Evolutionary conservation across 30 jellyfish, hydroid and myxozoan genomes (phyloP).

Genomic region (Aurelia sp.): DNA sequence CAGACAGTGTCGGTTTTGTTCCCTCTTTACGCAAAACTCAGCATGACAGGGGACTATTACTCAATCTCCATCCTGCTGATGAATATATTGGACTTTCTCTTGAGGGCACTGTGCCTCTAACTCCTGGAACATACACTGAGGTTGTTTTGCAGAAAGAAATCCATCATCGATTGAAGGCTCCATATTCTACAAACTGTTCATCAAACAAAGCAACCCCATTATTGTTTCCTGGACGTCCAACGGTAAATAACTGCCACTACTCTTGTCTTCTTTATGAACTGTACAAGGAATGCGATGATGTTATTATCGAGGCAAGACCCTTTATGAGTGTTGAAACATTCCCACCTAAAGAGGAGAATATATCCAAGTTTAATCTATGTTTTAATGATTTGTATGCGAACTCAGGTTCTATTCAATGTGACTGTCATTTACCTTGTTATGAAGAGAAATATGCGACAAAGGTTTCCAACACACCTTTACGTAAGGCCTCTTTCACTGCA

Average conservation of each 20-base stretch:
- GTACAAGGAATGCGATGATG: conserved; percentile 3
- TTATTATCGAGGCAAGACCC: background rate
- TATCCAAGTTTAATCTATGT: background rate
- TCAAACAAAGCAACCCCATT: too few species aligned
- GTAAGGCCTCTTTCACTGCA: background rate
- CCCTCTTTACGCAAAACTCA: background rate
- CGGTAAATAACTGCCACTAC: too few species aligned
- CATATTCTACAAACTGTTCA: conserved; percentile 25
- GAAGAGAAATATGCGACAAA: conserved; percentile 15
- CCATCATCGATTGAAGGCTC: background rate
- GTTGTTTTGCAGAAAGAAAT: conserved; percentile 15
- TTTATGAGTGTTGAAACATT: background rate
- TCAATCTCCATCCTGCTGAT: conserved; percentile 11
- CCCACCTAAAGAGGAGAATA: background rate
- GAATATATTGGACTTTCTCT: background rate
- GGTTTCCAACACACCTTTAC: conserved; percentile 24
- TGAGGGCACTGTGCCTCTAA: background rate
- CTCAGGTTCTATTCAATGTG: conserved; percentile 2
- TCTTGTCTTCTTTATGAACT: too few species aligned
- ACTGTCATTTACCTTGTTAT: conserved; percentile 27
- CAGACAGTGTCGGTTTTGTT: too few species aligned
- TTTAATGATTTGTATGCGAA: background rate
- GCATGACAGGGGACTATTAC: background rate
- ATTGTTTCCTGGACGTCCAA: too few species aligned
- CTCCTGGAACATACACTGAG: conserved; percentile 17